Evolutionary conservation across 2,888 invertebrate species (phyloP), one percentile per base, ranked within the genome.

Genomic region (Pinctada fucata): DNA sequence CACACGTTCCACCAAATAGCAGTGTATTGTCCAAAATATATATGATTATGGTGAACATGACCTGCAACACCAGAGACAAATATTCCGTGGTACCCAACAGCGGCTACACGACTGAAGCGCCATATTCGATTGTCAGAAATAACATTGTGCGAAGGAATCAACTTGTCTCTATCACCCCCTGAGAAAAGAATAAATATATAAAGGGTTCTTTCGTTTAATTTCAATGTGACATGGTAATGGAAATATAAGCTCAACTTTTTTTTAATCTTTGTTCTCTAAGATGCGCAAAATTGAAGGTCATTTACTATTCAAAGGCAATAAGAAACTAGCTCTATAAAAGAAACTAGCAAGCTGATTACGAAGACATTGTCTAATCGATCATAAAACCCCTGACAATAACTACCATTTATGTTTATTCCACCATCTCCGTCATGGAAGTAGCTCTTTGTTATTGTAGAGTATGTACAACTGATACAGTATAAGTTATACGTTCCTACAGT

Each of bases 21-120:
- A 5, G 83, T 81, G 49, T 84, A 83, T 67, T 84, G 85, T 31
- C 84, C 85, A 5, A 78, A 76, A 47, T 83, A 82, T 10, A 86
- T 75, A 66, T 84, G 75, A 51, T 86, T 86, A 70, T 83, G 74
- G 1, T 79, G 78, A 13, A 85, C 76, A n/a, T 80, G 49, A n/a
- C 58, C 66, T 3, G 79, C 82, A 8, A 86, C 86, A 6, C 86
- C 86, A 52, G 45, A 6, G 8, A 76, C 47, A 31, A 31, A 31
- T 1, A 86, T 75, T 2, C 78, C 83, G 48, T 80, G 16, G n/a
- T 75, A 50, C 31, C 84, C 84, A 2, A 80, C 79, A 6, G 81
- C 82, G 3, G 72, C 82, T n/a, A 73, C 83, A n/a, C 86, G 78
- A 6, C 80, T 66, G 66, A 75, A 84, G 8, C 65, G 45, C 75